Base-by-base conservation (phyloP, 2,113 vertebrate species). In the Sisor rabdophorus region DNA sequence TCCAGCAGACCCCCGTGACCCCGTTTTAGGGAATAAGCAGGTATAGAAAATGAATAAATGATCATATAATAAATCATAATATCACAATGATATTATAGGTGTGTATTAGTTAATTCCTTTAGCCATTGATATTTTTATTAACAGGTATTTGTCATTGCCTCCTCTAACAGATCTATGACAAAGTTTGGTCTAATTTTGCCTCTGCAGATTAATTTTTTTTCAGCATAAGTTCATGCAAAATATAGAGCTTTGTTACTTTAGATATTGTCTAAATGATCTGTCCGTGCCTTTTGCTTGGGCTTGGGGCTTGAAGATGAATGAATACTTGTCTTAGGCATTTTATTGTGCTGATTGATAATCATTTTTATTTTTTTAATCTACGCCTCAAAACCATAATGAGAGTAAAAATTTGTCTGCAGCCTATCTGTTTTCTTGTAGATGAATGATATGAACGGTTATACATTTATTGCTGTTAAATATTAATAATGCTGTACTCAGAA, bases 141-240 rank as follows among this genome's bases (percentile, higher is more conserved):
- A 44, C 19, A 36, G 32, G 20, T n/a, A 10, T 44, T 44, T 9
- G 40, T 9, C 8, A 7, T 44, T 44, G 5, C 8, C 40, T 44
- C 40, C 5, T 44, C 40, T 7, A 19, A 63, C 11, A 40, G 4
- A n/a, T 63, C 4, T 22, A n/a, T 40, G 20, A 61, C 30, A 32
- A 32, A 32, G 32, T 32, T 11, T 19, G 28, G 32, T 64, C 20
- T 20, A 12, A 64, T 64, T 1, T 11, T 11, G n/a, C n/a, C n/a
- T n/a, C n/a, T 26, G 32, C 13, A 47, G 44, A 76, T 55, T 44
- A 8, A 56, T 69, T 17, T 76, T 16, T 30, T 61, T n/a, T 71
- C 28, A 32, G 4, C 24, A 9, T 58, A 26, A 48, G 55, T 22
- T 71, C 70, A 76, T 32, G 44, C 0, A 44, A n/a, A 12, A 16